Base-by-base conservation (phyloP, 2,888 invertebrate species). In the Ischnura elegans region DNA sequence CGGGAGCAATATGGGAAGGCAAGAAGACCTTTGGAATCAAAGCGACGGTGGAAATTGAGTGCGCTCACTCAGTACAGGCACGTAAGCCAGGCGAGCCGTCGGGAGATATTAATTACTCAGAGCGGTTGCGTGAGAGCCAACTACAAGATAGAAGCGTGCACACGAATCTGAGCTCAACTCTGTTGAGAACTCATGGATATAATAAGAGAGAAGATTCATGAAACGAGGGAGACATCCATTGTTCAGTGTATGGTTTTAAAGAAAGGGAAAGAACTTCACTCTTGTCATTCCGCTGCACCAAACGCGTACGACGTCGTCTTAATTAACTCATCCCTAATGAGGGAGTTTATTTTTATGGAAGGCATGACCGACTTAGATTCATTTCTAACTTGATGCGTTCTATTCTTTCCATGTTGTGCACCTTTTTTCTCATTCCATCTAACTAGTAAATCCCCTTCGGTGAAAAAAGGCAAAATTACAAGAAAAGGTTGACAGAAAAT, bases 71-170 rank as follows among this genome's bases (percentile, higher is more conserved):
- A 29, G 76, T 36, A 36, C 76, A 13, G 10, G 76, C 76, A 76
- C 76, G 76, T 76, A 3, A 76, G 76, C 76, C 76, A 36, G n/a
- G 76, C 76, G 13, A 76, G 76, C 76, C 13, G 76, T 76, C 76
- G 29, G 29, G 76, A 76, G 76, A 76, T 76, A 76, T 76, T 76
- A 76, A 76, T 76, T 76, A 76, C 76, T 29, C 29, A 36, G 29
- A 76, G 10, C 29, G 76, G 29, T 76, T 76, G 76, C 76, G 76
- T 76, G 76, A 13, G 76, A 29, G 76, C 76, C 76, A 76, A 76
- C 76, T 76, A 76, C 76, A 76, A 61, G 61, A 61, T 61, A 61
- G 61, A 61, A 76, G 76, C 76, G 36, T 76, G 76, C 76, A 76
- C 76, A 76, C 36, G 76, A 76, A 76, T 76, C 76, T 76, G 36